Conservation (phyloP, 2,113 vertebrate genomes). For the Potamarius usumacintae region DNA sequence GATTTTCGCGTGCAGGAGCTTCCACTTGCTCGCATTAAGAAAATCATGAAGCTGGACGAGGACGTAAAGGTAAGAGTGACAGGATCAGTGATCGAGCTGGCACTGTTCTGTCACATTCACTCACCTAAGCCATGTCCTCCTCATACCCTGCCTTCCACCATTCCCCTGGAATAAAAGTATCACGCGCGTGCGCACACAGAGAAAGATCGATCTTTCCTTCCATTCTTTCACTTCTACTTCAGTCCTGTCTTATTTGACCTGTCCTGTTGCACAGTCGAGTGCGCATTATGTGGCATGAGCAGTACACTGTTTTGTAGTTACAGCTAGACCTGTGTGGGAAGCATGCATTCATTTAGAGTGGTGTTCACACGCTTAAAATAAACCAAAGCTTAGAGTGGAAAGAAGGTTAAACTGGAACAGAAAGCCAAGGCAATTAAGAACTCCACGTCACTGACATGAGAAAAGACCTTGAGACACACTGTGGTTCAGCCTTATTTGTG, state of each 20-base stretch:
- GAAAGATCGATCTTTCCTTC: background rate
- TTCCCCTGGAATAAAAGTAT: background rate
- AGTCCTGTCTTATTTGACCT: background rate
- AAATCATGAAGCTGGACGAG: conserved; percentile 99
- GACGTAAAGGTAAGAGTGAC: conserved; percentile 89
- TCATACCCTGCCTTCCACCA: background rate
- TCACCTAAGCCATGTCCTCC: background rate
- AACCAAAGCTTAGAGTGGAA: conserved; percentile 70
- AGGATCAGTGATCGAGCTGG: background rate
- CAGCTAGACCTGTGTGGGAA: conserved; percentile 39
- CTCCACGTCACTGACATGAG: conserved; percentile 61
- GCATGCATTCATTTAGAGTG: conserved; percentile 56
- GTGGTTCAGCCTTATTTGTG: conserved; percentile 22
- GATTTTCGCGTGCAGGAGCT: conserved; percentile 97
- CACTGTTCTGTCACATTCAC: background rate
- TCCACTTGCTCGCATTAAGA: conserved; percentile 96
- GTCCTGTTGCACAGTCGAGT: background rate
- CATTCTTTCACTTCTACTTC: background rate
- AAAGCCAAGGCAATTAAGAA: conserved; percentile 56
- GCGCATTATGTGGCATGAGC: background rate
- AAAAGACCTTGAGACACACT: conserved; percentile 56
- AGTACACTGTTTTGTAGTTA: conserved; percentile 13
- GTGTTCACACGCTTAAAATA: conserved; percentile 63
- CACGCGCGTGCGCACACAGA: background rate
- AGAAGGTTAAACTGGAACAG: conserved; percentile 63